Base-by-base conservation (phyloP, 2,888 invertebrate species). In the Limnephilus lunatus region DNA sequence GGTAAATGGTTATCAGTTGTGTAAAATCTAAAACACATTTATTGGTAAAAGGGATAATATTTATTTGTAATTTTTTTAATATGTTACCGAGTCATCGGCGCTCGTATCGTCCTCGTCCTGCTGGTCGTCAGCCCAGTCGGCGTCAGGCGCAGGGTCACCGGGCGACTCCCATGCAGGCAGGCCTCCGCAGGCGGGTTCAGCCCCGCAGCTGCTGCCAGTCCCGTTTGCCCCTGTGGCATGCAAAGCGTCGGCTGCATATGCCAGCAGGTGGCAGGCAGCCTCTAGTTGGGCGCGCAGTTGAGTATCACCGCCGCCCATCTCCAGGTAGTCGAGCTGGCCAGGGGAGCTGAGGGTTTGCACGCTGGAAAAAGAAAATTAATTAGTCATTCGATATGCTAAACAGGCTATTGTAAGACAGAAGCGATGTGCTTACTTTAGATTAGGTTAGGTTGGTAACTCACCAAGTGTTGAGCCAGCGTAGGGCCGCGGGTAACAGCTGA, bases 101-200 rank as follows among this genome's bases (percentile, higher is more conserved):
- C 98, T 98, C 90, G 99, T 99, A 94, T 99, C 99, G 81, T 99
- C 99, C 92, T 99, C 99, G 91, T 98, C 99, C 94, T 98, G 97
- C 89, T 98, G 96, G 94, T 99, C 99, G 93, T 99, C 99, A 19
- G 98, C 97, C 96, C 98, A 98, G 94, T 98, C 98, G 35, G 98
- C 97, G 94, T 99, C 98, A 91, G 98, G 96, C 93, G 98, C 97
- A 5, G 96, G 89, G 96, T 95, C 48, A 98, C 97, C 94, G 98
- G 97, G 96, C 93, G 98, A 97, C 39, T 97, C 96, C 81, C 97
- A 97, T 1, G 97, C 96, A 98, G n/a, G 98, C 97, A 94, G 98
- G 98, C 98, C 1, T 96, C 95, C 2, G 95, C 95, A 95, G 35
- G 98, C 97, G 94, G 98, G 98, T 91, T 97, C 96, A 93, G 98